Evolutionary conservation across 2,113 vertebrate species (phyloP).

Genomic region (Orycteropus afer): DNA sequence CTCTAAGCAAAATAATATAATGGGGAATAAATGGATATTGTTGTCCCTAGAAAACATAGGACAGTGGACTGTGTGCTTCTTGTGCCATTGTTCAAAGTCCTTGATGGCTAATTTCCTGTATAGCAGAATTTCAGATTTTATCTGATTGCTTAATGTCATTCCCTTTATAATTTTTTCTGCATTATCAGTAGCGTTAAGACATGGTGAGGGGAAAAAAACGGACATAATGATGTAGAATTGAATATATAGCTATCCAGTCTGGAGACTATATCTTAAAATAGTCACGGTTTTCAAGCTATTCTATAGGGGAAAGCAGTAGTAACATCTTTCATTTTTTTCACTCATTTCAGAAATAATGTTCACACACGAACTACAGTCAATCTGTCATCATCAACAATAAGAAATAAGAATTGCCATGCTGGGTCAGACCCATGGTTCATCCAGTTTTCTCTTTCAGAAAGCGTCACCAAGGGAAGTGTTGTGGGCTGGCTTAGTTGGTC

Average conservation of each 20-base stretch:
- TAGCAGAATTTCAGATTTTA: not conserved
- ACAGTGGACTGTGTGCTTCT: not conserved
- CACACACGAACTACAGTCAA: slow-evolving; percentile 10
- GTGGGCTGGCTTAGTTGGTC: slow-evolving; percentile 54
- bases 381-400: slow-evolving; percentile 44
- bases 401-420: slow-evolving; percentile 46
- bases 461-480: slow-evolving; percentile 40
- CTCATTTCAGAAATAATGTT: slow-evolving; percentile 66
- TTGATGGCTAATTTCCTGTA: not conserved
- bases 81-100: not conserved
- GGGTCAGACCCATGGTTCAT: slow-evolving; percentile 46
- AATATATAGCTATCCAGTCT: not conserved
- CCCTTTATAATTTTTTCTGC: not conserved
- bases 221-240: not conserved
- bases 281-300: slow-evolving; percentile 9
- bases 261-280: slow-evolving; percentile 22
- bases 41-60: not conserved
- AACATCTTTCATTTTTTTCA: slow-evolving; percentile 61
- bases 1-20: not conserved
- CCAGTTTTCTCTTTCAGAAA: slow-evolving; percentile 67
- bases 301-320: slow-evolving; percentile 36
- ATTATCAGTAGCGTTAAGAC: slow-evolving; percentile 25
- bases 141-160: not conserved
- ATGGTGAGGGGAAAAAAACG: not conserved
- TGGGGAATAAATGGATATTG: not conserved